These are phyloP conservation scores for Caenorhabditis angaria DNA, from an alignment of 2,888 invertebrate genomes.

Conservation along the genomic window DNA sequence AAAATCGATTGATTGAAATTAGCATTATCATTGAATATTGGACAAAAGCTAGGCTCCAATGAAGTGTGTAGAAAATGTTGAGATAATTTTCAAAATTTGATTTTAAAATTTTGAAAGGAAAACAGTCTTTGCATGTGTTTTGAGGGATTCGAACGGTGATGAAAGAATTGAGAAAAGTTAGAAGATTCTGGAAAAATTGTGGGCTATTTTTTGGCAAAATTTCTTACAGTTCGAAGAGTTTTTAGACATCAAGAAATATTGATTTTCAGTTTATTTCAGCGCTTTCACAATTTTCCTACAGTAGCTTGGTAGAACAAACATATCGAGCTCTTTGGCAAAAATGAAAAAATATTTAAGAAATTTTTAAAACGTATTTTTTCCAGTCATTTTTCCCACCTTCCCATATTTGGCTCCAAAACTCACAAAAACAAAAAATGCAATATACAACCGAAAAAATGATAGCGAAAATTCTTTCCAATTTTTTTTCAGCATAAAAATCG, in stretches of 20 bases:
- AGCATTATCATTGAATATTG: conserved; percentile 35
- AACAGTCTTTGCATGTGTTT: conserved; percentile 31
- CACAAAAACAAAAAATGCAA: conserved; percentile 25
- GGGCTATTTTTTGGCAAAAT: neutral
- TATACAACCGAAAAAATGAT: conserved; percentile 22
- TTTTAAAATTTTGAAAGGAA: conserved; percentile 18
- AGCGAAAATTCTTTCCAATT: conserved; percentile 27
- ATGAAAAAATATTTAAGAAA: neutral
- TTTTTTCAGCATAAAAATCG: conserved; percentile 11
- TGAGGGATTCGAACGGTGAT: conserved; percentile 34
- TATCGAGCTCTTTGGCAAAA: too few species aligned
- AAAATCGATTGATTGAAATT: conserved; percentile 20
- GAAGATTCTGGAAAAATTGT: conserved; percentile 23
- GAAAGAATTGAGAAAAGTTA: conserved; percentile 36
- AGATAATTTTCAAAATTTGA: conserved; percentile 8
- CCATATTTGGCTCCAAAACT: too few species aligned
- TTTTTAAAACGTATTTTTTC: neutral
- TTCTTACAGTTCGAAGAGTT: too few species aligned
- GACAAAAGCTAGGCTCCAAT: conserved; percentile 27
- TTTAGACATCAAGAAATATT: too few species aligned
- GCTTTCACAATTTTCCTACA: too few species aligned
- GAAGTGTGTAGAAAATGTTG: conserved; percentile 32
- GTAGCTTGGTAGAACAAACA: neutral
- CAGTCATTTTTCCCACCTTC: too few species aligned
- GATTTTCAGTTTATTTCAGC: too few species aligned